Percentiles rank a stretch among this genome's conserved stretches.
These are phyloP conservation scores for Arrhopalites spinosus DNA, from an alignment of 2,888 invertebrate genomes.

Conservation along the genomic window DNA sequence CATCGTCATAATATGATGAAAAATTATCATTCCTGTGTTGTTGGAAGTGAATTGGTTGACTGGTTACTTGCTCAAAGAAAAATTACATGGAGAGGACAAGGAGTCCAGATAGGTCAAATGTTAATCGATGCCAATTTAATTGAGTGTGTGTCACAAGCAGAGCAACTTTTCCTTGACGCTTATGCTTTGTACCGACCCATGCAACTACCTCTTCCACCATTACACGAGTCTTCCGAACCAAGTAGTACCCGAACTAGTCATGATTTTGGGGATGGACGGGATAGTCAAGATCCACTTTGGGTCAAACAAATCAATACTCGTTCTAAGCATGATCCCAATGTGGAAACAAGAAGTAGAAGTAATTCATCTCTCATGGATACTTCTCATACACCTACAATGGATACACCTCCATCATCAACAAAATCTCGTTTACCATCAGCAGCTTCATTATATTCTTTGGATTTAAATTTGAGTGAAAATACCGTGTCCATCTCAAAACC, in stretches of 20 bases:
- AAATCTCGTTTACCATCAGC: slow-evolving; percentile 60
- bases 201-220: slow-evolving; percentile 52
- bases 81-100: slow-evolving; percentile 74
- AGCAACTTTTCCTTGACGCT: slow-evolving; percentile 67
- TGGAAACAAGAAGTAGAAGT: neutral
- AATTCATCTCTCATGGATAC: neutral
- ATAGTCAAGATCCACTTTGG: slow-evolving; percentile 70
- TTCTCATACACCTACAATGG: neutral
- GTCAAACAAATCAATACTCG: slow-evolving; percentile 65
- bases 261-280: slow-evolving; percentile 56
- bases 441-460: slow-evolving; percentile 66
- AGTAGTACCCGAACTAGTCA: slow-evolving; percentile 43
- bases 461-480: slow-evolving; percentile 69
- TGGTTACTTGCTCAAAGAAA: slow-evolving; percentile 81
- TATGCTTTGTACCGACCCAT: slow-evolving; percentile 65
- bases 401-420: neutral
- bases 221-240: slow-evolving; percentile 52
- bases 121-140: slow-evolving; percentile 76
- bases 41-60: slow-evolving; percentile 79
- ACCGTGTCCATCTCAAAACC: slow-evolving; percentile 61
- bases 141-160: slow-evolving; percentile 65
- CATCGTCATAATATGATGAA: slow-evolving; percentile 71
- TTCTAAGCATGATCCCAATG: neutral
- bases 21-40: slow-evolving; percentile 75
- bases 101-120: slow-evolving; percentile 76